phyloP scores from a whole-genome alignment of 2,113 vertebrate species.

The Toxostoma redivivum region DNA sequence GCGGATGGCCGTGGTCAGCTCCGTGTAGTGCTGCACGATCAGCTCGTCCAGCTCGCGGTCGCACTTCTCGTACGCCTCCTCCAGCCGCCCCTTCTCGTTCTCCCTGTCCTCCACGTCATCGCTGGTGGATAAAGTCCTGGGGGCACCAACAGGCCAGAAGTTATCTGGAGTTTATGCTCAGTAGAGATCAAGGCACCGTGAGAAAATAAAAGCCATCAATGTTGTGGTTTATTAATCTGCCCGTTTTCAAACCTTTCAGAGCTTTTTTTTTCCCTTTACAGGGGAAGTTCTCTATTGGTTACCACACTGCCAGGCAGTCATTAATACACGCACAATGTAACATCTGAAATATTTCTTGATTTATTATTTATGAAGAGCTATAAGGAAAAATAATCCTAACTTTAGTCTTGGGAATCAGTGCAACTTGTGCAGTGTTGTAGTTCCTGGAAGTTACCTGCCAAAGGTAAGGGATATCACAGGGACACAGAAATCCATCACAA shows the following conservation, averaged over 20 bases:
- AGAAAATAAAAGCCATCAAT: neutral
- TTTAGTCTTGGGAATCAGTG: neutral
- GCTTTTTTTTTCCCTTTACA: neutral
- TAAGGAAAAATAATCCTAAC: neutral
- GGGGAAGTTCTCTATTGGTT: neutral
- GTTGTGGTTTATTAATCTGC: neutral
- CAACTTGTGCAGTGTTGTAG: neutral
- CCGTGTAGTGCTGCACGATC: slow-evolving; percentile 95
- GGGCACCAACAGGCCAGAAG: fast-evolving
- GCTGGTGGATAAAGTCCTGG: slow-evolving; percentile 90
- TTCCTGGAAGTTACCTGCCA: neutral
- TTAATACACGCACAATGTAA: neutral
- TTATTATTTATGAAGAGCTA: neutral
- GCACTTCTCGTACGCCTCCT: slow-evolving; percentile 95
- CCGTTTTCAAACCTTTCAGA: neutral
- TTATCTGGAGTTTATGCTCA: neutral
- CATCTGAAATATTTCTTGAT: neutral
- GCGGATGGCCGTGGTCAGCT: slow-evolving; percentile 93
- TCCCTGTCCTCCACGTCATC: slow-evolving; percentile 94
- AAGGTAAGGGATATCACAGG: neutral
- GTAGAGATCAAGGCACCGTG: neutral
- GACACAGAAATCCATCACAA: neutral
- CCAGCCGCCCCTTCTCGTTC: slow-evolving; percentile 91
- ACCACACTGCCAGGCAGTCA: neutral
- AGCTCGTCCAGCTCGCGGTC: slow-evolving; percentile 89